A percentile compares a stretch with the other conserved stretches of the same genome.
Evolutionary conservation across 2,113 vertebrate genomes (phyloP).

Genomic region (Pluvialis apricaria): DNA sequence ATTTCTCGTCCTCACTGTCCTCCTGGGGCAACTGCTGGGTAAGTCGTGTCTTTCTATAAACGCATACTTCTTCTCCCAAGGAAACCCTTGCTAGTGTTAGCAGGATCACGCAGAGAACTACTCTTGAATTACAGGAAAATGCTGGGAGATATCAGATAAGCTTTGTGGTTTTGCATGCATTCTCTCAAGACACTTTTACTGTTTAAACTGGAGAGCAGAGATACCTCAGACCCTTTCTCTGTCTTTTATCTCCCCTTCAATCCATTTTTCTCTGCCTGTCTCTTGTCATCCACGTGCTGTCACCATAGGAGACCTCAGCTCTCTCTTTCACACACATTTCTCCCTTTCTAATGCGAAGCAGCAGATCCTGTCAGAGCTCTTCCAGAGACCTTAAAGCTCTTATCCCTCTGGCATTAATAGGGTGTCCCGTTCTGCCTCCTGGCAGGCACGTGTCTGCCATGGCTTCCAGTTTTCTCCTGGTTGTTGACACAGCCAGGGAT

Average conservation of each 20-base stretch:
- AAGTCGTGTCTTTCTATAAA: not conserved
- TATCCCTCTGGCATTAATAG: too few species aligned
- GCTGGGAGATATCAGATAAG: accelerated
- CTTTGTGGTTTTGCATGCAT: accelerated
- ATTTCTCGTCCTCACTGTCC: not conserved
- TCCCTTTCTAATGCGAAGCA: too few species aligned
- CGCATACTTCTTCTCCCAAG: accelerated
- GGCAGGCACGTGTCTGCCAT: too few species aligned
- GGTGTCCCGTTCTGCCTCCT: not conserved
- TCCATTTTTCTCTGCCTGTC: not conserved
- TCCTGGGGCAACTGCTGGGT: not conserved
- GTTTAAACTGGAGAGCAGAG: not conserved
- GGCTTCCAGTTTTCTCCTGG: not conserved
- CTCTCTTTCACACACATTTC: not conserved
- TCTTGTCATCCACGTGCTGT: not conserved
- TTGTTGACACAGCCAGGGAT: not conserved
- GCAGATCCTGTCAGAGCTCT: not conserved
- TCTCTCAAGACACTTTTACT: accelerated
- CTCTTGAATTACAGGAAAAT: accelerated
- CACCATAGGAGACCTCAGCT: not conserved
- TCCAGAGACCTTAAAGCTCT: accelerated
- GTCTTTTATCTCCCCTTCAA: accelerated
- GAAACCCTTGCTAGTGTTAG: not conserved
- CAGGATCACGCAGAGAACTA: accelerated
- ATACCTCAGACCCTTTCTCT: accelerated